Conservation (phyloP, 2,797 vertebrate genomes). For the Tympanoctomys barrerae region DNA sequence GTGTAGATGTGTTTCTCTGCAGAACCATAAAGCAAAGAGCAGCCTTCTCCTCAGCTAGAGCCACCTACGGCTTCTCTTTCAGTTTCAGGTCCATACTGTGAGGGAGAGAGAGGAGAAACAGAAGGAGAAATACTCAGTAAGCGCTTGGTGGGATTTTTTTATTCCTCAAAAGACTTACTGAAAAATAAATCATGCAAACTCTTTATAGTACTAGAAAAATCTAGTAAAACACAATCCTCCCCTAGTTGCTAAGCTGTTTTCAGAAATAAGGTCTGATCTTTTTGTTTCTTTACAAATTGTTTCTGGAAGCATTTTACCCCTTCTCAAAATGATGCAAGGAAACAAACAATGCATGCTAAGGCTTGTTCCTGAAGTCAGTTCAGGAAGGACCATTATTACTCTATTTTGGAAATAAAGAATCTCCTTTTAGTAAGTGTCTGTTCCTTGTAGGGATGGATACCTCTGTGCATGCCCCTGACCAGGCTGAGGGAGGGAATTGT, state of each 20-base stretch:
- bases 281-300: slow-evolving; percentile 3
- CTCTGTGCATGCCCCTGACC: background rate
- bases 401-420: slow-evolving; percentile 9
- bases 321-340: slow-evolving; percentile 36
- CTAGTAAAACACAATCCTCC: background rate
- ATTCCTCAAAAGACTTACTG: background rate
- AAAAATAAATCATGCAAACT: slow-evolving; percentile 67
- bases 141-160: background rate
- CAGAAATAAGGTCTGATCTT: background rate
- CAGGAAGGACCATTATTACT: background rate
- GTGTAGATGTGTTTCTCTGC: too few relatives aligned
- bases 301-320: slow-evolving; percentile 77
- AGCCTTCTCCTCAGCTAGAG: slow-evolving; percentile 69
- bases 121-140: slow-evolving; percentile 10
- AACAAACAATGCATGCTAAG: background rate
- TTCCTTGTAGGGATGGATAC: background rate
- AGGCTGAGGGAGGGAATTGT: background rate
- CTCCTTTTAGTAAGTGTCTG: background rate
- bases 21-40: too few relatives aligned
- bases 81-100: slow-evolving; percentile 87
- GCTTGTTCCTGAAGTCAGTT: slow-evolving; percentile 16
- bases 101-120: background rate
- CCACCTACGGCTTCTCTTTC: slow-evolving; percentile 82
- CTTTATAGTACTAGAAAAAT: background rate
- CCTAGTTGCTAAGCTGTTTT: background rate